Conservation (phyloP, 30 jellyfish, hydroid and myxozoan genomes). For the Pseudorhiza aurosa region DNA sequence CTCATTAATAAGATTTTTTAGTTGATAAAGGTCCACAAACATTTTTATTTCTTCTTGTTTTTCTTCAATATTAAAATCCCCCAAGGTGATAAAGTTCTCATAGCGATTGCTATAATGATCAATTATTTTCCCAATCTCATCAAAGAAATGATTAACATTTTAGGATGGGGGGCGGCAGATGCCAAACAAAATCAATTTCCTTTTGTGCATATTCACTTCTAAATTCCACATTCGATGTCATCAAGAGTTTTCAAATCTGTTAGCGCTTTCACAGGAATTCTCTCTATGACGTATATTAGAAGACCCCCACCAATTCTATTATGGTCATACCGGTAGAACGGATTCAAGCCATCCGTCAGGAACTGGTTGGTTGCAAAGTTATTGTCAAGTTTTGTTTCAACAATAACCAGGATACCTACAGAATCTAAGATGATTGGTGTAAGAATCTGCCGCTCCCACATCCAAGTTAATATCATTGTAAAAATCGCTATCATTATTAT, state of each 20-base stretch:
- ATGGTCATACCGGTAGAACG: constrained; percentile 41
- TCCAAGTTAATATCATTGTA: constrained; percentile 24
- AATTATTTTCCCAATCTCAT: constrained; percentile 10
- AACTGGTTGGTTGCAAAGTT: constrained; percentile 32
- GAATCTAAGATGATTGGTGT: constrained; percentile 8
- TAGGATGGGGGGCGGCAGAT: constrained; percentile 16
- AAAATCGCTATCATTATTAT: constrained; percentile 4
- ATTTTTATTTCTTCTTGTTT: not conserved
- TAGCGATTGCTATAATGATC: not conserved
- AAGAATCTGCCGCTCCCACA: constrained; percentile 28
- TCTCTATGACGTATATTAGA: constrained; percentile 19
- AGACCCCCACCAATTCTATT: constrained; percentile 38
- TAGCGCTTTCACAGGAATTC: constrained; percentile 18
- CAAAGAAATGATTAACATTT: constrained; percentile 12
- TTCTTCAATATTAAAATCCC: not conserved
- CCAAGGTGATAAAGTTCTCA: not conserved
- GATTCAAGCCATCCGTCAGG: constrained; percentile 4
- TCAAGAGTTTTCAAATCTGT: not conserved
- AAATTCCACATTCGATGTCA: constrained; percentile 18
- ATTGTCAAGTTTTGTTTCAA: constrained; percentile 56
- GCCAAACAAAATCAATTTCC: not conserved
- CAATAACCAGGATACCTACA: constrained; percentile 30
- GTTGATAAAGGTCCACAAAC: not conserved
- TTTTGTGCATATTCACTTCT: constrained; percentile 19
- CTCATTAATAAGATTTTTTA: constrained; percentile 14